Percentiles rank a stretch among this genome's conserved stretches.
Conservation (phyloP, 2,797 vertebrate genomes). For the Furcifer pardalis region DNA sequence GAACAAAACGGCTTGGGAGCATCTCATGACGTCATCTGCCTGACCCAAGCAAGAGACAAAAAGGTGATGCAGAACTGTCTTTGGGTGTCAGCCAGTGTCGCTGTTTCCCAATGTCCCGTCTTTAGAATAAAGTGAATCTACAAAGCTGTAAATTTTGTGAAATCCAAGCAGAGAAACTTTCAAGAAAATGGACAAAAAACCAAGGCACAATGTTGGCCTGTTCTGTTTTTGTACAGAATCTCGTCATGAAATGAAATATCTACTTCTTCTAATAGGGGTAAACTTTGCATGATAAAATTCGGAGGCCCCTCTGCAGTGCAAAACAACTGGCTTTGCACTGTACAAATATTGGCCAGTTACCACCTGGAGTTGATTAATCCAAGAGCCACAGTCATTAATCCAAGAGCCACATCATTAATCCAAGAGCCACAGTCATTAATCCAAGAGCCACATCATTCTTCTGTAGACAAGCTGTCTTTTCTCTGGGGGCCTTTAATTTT, state of each 20-base stretch:
- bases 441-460: no score
- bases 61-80: background rate
- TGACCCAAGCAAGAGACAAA: background rate
- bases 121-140: background rate
- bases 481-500: background rate
- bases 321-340: background rate
- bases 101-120: background rate
- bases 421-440: no score
- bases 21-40: background rate
- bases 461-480: background rate
- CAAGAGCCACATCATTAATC: no score
- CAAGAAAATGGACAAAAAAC: background rate
- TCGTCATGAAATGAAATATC: no score
- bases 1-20: background rate
- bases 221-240: background rate
- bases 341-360: background rate
- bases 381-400: background rate
- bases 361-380: background rate
- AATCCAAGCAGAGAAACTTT: background rate
- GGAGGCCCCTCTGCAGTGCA: background rate
- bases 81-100: no score
- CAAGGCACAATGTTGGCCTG: background rate
- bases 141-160: background rate
- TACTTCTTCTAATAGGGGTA: no score
- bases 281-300: background rate